Evolutionary conservation across 2,888 invertebrate genomes (phyloP), one percentile per base, ranked within the genome.

Genomic region (Ptilodon capucinus): DNA sequence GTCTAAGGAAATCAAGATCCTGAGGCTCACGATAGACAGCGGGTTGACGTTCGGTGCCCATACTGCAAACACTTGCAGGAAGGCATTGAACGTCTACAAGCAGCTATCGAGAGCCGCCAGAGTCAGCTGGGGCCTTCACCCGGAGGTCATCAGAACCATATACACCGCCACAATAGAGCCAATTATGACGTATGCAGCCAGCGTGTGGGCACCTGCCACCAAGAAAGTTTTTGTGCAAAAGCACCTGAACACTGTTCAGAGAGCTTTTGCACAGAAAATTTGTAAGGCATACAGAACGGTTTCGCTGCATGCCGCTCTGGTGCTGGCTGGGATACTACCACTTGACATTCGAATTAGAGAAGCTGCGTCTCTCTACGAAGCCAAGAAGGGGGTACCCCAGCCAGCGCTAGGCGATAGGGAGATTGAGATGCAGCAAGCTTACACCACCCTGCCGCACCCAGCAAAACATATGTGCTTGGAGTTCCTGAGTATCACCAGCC

Each of bases 341-440:
- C 19, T 38, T n/a, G 38, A 38, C 21, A 9, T 38, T 9, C 9
- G 40, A 2, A 11, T 40, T 6, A 3, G 17, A 11, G 52, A 57
- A 17, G 44, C 39, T 2, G 41, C 41, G 2, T 5, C 7, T 3
- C 11, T 48, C 8, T 48, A 54, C 39, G 32, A 42, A 16, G 40
- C 13, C 2, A 52, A 46, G 28, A 50, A 42, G 25, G 55, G 53
- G 8, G 23, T 7, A 3, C 38, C 43, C 1, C 11, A 21, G 1
- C 9, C 13, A 0, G 9, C 8, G 8, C 11, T 44, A 1, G 39
- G 28, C 1, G 56, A 41, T 21, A 40, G 46, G 7, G 36, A 36
- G 7, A 1, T 57, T 0, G 53, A 57, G 17, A 34, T 5, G 7
- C 19, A 9, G 6, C 17, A 21, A 0, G 8, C n/a, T 3, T 23